Evolutionary conservation across 2,888 invertebrate genomes (phyloP).

Genomic region (Malacosoma neustria): DNA sequence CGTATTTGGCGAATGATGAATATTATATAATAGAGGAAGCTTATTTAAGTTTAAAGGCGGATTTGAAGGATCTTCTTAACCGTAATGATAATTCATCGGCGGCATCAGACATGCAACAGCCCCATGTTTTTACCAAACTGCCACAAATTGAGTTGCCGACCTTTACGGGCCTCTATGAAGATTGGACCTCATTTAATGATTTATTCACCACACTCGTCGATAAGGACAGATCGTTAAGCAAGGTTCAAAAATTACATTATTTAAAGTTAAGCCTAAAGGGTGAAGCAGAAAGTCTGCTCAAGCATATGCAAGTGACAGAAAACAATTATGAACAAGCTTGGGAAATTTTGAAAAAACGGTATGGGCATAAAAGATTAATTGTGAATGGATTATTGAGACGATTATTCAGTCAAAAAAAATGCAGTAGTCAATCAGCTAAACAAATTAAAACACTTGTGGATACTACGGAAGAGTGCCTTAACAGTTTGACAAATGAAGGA

Average conservation of each 20-base stretch:
- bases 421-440: neutral
- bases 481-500: slow-evolving; percentile 2
- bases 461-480: slow-evolving; percentile 1
- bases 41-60: too few relatives aligned
- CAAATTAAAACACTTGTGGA: slow-evolving; percentile 2
- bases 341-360: slow-evolving; percentile 5
- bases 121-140: too few relatives aligned
- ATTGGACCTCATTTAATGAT: slow-evolving; percentile 10
- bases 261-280: slow-evolving; percentile 11
- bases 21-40: too few relatives aligned
- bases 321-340: slow-evolving; percentile 11
- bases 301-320: slow-evolving; percentile 7
- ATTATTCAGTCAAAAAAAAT: slow-evolving; percentile 2
- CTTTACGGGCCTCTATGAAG: slow-evolving; percentile 8
- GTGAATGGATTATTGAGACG: slow-evolving; percentile 1
- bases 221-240: slow-evolving; percentile 6
- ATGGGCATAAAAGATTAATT: slow-evolving; percentile 2
- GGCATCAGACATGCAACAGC: too few relatives aligned
- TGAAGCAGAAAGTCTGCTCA: slow-evolving; percentile 10
- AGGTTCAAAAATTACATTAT: slow-evolving; percentile 14
- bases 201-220: slow-evolving; percentile 12
- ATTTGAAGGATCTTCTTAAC: too few relatives aligned
- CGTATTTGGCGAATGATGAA: too few relatives aligned
- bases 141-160: slow-evolving; percentile 7
- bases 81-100: too few relatives aligned